Conservation (phyloP, 2,888 invertebrate genomes). For the Neelides folsomi region DNA sequence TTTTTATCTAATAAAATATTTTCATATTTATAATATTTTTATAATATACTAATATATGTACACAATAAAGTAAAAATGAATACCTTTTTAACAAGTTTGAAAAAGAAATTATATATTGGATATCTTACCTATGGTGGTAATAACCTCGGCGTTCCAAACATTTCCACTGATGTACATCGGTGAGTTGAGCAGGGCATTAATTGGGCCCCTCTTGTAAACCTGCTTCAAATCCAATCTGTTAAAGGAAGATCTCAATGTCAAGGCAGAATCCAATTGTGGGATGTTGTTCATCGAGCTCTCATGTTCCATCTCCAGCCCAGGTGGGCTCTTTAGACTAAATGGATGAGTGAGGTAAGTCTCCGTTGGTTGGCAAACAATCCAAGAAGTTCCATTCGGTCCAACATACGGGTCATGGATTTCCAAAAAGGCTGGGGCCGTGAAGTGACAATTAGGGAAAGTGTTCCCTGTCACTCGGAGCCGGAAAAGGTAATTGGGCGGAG, state of each 20-base stretch:
- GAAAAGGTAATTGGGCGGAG: conserved; percentile 47
- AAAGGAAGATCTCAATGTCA: conserved; percentile 28
- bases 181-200: no score
- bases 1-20: no score
- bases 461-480: conserved; percentile 37
- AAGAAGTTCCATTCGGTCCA: conserved; percentile 24
- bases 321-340: conserved; percentile 3
- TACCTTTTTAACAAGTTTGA: no score
- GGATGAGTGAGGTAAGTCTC: conserved; percentile 12
- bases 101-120: no score
- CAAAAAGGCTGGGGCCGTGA: conserved; percentile 17
- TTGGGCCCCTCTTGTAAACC: conserved; percentile 12
- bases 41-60: no score
- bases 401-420: conserved; percentile 29
- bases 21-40: no score
- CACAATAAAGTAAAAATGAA: no score
- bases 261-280: conserved; percentile 6
- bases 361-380: conserved; percentile 22
- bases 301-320: conserved; percentile 8
- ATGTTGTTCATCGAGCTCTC: conserved; percentile 14
- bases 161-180: conserved; percentile 14
- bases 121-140: conserved; percentile 23
- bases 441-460: conserved; percentile 17
- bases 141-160: conserved; percentile 27
- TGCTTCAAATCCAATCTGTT: conserved; percentile 30